These are phyloP conservation scores for Cynoglossus semilaevis DNA, from an alignment of 2,113 vertebrate genomes.

Conservation along the genomic window DNA sequence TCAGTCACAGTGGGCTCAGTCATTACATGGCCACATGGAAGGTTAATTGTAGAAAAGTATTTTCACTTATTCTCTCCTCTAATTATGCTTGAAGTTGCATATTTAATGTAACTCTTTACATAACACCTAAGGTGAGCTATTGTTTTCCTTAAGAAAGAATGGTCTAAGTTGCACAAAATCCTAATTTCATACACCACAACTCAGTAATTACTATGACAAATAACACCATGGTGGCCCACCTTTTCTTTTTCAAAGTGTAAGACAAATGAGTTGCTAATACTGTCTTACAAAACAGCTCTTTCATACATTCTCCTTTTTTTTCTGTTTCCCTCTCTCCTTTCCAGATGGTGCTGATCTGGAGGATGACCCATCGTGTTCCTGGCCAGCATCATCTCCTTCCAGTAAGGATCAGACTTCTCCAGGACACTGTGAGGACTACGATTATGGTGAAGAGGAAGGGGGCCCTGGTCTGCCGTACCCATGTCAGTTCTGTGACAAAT, in stretches of 20 bases:
- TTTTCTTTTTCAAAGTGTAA: conserved; percentile 52
- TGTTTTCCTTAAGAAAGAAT: conserved; percentile 55
- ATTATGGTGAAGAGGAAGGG: conserved; percentile 95
- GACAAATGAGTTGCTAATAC: conserved; percentile 55
- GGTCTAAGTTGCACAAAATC: conserved; percentile 46
- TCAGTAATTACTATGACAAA: conserved; percentile 59
- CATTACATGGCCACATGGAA: conserved; percentile 81
- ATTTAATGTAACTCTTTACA: conserved; percentile 72
- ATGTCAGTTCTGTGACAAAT: conserved; percentile 97
- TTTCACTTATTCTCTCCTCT: conserved; percentile 70
- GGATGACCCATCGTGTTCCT: conserved; percentile 94
- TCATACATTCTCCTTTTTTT: conserved; percentile 20
- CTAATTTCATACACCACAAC: conserved; percentile 48
- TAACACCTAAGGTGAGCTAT: conserved; percentile 65
- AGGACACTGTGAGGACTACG: conserved; percentile 91
- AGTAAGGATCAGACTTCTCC: conserved; percentile 98
- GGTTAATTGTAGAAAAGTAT: conserved; percentile 78
- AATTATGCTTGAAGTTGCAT: conserved; percentile 73
- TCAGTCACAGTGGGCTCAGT: conserved; percentile 78
- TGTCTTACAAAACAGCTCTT: conserved; percentile 41
- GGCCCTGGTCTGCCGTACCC: conserved; percentile 92
- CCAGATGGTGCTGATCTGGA: conserved; percentile 93
- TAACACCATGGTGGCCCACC: conserved; percentile 45
- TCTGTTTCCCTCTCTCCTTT: conserved; percentile 30
- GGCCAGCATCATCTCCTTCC: conserved; percentile 96